phyloP scores from a whole-genome alignment of 2,797 vertebrate genomes.

The Pygocentrus nattereri region DNA sequence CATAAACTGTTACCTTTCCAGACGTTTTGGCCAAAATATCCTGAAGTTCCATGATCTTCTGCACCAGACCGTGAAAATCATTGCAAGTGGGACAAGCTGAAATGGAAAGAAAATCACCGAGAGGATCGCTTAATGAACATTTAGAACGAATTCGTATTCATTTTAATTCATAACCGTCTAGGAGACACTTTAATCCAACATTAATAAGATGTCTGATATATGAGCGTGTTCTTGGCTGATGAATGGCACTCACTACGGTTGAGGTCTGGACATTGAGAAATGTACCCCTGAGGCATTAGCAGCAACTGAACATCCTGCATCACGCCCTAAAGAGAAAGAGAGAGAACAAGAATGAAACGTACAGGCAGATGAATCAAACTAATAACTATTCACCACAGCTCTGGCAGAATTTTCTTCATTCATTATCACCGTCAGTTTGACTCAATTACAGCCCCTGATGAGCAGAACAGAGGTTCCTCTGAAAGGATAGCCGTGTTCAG shows the following conservation, averaged over 20 bases:
- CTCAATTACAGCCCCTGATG: slow-evolving; percentile 18
- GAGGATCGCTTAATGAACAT: background rate
- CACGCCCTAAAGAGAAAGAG: slow-evolving; percentile 83
- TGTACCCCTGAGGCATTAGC: slow-evolving; percentile 97
- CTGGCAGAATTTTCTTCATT: slow-evolving; percentile 16
- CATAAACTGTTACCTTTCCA: slow-evolving; percentile 85
- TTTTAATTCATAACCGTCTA: background rate
- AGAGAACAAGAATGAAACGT: background rate
- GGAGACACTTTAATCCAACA: background rate
- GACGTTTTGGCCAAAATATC: slow-evolving; percentile 98
- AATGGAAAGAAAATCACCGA: slow-evolving; percentile 54
- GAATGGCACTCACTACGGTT: slow-evolving; percentile 92
- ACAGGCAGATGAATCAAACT: background rate
- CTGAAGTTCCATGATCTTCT: slow-evolving; percentile 99
- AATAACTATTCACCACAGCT: slow-evolving; percentile 12
- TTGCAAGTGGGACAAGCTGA: slow-evolving; percentile 98
- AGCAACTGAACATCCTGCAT: slow-evolving; percentile 97
- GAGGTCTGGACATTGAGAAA: slow-evolving; percentile 97
- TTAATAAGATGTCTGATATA: background rate
- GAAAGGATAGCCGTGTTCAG: background rate
- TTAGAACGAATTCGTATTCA: background rate
- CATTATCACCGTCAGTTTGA: slow-evolving; percentile 15
- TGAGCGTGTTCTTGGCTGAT: slow-evolving; percentile 1
- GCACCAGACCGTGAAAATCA: slow-evolving; percentile 97
- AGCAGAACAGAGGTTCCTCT: background rate